These are phyloP conservation scores for Coranthus polyacanthus DNA, from an alignment of 2,797 vertebrate species.

Conservation along the genomic window DNA sequence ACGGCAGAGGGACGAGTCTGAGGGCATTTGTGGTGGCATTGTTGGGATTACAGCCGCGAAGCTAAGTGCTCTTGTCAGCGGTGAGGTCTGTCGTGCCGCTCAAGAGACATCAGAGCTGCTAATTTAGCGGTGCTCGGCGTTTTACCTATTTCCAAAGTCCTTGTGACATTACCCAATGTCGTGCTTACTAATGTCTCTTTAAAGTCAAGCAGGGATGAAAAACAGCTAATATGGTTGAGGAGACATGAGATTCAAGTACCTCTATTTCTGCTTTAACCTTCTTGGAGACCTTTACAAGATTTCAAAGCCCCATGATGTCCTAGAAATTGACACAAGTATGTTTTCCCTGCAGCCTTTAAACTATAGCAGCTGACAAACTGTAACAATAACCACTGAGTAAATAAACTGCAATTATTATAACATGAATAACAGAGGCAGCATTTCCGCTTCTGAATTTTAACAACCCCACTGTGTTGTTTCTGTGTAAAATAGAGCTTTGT, in stretches of 20 bases:
- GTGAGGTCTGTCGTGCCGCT: slow-evolving; percentile 22
- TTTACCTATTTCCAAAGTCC: slow-evolving; percentile 35
- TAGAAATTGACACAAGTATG: slow-evolving; percentile 19
- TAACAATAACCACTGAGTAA: slow-evolving; percentile 8
- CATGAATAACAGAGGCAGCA: slow-evolving; percentile 1
- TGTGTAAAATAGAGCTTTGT: slow-evolving; percentile 4
- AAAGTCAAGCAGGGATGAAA: slow-evolving; percentile 12
- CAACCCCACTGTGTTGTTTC: not conserved
- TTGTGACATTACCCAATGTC: slow-evolving; percentile 40
- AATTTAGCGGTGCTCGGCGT: slow-evolving; percentile 36
- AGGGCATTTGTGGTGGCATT: slow-evolving; percentile 9
- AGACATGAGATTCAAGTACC: slow-evolving; percentile 31
- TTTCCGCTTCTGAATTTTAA: slow-evolving; percentile 3
- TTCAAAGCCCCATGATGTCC: slow-evolving; percentile 20
- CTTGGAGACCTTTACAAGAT: slow-evolving; percentile 14
- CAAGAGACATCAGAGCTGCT: slow-evolving; percentile 32
- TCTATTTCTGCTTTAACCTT: slow-evolving; percentile 52
- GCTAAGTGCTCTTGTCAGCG: slow-evolving; percentile 47
- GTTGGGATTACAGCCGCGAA: slow-evolving; percentile 40
- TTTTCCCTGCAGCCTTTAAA: slow-evolving; percentile 19
- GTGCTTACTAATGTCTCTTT: slow-evolving; percentile 30
- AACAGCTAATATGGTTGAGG: slow-evolving; percentile 12
- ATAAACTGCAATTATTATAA: slow-evolving; percentile 15
- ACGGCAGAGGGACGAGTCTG: not conserved
- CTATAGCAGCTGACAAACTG: slow-evolving; percentile 23